Percentiles rank a stretch among this genome's conserved stretches.
Evolutionary conservation across 2,888 invertebrate genomes (phyloP).

Genomic region (Cataglyphis livida): DNA sequence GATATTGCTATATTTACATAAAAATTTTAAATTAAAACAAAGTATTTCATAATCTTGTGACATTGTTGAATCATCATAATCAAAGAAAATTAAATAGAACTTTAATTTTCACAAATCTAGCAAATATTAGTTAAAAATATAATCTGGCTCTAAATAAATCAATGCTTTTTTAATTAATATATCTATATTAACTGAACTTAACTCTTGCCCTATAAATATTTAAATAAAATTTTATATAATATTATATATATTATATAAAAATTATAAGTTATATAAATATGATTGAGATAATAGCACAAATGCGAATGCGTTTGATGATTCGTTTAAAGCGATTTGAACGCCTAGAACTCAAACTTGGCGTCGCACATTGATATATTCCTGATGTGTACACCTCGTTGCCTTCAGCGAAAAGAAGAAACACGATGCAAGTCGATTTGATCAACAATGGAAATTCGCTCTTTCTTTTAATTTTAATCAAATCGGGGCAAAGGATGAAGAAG

Average conservation of each 20-base stretch:
- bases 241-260: not conserved
- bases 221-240: not conserved
- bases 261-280: not conserved
- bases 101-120: not conserved
- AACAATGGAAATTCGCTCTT: not conserved
- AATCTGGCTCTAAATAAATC: not conserved
- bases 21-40: not conserved
- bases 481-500: not conserved
- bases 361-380: constrained; percentile 28
- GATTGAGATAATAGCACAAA: not conserved
- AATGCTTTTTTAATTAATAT: not conserved
- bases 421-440: not conserved
- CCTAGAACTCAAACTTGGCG: not conserved
- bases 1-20: not conserved
- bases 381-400: not conserved
- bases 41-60: not conserved
- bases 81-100: not conserved
- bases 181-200: not conserved
- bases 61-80: not conserved
- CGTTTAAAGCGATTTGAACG: not conserved
- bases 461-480: not conserved
- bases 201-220: not conserved
- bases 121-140: not conserved
- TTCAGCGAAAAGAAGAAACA: not conserved
- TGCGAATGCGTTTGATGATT: not conserved